These are phyloP conservation scores for Phoenicopterus ruber DNA, from an alignment of 2,113 vertebrate species.

Conservation along the genomic window DNA sequence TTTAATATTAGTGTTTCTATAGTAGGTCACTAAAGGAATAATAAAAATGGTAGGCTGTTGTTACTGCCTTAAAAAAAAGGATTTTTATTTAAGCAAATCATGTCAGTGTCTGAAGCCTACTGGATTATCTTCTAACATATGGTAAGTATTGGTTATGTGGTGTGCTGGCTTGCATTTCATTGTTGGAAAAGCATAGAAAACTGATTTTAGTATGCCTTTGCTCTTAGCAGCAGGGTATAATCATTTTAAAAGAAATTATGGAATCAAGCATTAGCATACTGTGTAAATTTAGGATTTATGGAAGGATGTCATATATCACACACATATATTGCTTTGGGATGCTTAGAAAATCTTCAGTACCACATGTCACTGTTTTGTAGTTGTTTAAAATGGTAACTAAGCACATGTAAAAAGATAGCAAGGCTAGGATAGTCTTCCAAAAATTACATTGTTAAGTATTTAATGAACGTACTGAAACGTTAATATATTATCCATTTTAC, in stretches of 20 bases:
- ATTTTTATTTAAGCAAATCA: constrained; percentile 68
- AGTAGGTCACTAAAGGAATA: constrained; percentile 50
- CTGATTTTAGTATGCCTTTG: constrained; percentile 66
- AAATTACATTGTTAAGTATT: constrained; percentile 35
- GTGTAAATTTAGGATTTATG: constrained; percentile 68
- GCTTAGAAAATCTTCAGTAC: constrained; percentile 50
- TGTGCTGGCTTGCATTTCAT: constrained; percentile 60
- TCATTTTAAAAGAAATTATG: constrained; percentile 68
- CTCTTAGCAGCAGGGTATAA: constrained; percentile 66
- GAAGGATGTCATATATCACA: constrained; percentile 48
- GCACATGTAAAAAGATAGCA: constrained; percentile 37
- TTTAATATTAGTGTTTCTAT: constrained; percentile 38
- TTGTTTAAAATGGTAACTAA: constrained; percentile 53
- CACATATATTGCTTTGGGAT: constrained; percentile 59
- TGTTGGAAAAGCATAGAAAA: constrained; percentile 71
- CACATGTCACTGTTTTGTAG: constrained; percentile 66
- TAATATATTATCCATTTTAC: constrained; percentile 34
- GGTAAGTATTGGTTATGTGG: constrained; percentile 61
- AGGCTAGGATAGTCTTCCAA: background rate
- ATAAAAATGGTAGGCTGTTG: constrained; percentile 28
- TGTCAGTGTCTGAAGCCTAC: constrained; percentile 64
- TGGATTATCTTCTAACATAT: constrained; percentile 65
- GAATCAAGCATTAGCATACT: constrained; percentile 64
- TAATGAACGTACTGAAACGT: background rate
- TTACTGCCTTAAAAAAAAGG: constrained; percentile 24